These are phyloP conservation scores for Camponotus fellah DNA, from an alignment of 2,888 invertebrate species.

Conservation along the genomic window DNA sequence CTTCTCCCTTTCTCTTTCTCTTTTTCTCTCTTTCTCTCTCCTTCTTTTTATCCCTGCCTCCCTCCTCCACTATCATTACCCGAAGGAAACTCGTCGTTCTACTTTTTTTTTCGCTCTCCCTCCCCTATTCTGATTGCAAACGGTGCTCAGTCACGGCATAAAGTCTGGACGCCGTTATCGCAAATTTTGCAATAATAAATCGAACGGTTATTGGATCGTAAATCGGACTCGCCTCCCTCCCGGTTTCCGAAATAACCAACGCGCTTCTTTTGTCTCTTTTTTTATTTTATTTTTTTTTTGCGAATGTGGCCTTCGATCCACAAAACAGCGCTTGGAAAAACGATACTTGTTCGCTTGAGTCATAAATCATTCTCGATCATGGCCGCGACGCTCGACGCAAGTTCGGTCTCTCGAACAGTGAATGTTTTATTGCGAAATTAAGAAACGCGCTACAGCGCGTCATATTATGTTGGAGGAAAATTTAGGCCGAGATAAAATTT, in stretches of 20 bases:
- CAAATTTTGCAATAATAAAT: slow-evolving; percentile 39
- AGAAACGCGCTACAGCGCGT: too few relatives aligned
- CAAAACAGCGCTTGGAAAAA: slow-evolving; percentile 38
- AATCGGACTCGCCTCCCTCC: neutral
- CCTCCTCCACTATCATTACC: slow-evolving; percentile 24
- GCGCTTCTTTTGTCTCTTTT: neutral
- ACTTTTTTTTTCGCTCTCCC: slow-evolving; percentile 63
- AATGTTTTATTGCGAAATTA: slow-evolving; percentile 17
- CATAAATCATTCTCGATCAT: slow-evolving; percentile 43
- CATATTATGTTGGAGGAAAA: neutral
- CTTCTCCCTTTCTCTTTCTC: neutral
- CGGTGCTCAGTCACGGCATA: slow-evolving; percentile 59
- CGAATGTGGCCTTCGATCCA: slow-evolving; percentile 27
- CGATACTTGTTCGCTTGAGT: slow-evolving; percentile 19
- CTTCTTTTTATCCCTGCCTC: neutral
- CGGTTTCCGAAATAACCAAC: neutral
- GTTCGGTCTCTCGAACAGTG: slow-evolving; percentile 1
- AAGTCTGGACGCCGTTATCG: slow-evolving; percentile 40
- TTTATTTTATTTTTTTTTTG: slow-evolving; percentile 18
- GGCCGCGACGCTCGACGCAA: slow-evolving; percentile 13
- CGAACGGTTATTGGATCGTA: slow-evolving; percentile 29
- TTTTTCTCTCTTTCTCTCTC: neutral
- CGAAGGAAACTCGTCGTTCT: slow-evolving; percentile 72
- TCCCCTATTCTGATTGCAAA: slow-evolving; percentile 51
- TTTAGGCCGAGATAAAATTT: neutral